These are phyloP conservation scores for Cacatua alba DNA, from an alignment of 2,113 vertebrate genomes.

Conservation along the genomic window DNA sequence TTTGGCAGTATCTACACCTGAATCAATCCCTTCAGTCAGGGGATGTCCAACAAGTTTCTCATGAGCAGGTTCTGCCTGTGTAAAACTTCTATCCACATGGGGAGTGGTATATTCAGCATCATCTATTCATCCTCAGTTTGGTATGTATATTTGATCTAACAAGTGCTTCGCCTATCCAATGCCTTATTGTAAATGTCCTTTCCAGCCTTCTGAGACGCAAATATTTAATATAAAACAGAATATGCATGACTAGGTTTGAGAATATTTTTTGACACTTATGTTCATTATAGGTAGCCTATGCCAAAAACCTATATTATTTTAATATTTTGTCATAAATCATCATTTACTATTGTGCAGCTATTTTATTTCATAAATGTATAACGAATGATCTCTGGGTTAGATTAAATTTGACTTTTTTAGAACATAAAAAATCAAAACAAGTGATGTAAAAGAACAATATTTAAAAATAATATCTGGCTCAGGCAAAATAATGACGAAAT, in stretches of 20 bases:
- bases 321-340: constrained; percentile 13
- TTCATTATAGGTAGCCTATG: neutral
- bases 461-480: neutral
- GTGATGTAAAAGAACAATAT: neutral
- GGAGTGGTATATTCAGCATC: neutral
- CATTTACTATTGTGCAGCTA: neutral
- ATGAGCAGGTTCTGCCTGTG: neutral
- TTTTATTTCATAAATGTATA: neutral
- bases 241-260: neutral
- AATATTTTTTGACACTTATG: neutral
- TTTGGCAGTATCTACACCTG: neutral
- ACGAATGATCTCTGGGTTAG: neutral
- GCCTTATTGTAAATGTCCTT: neutral
- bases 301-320: neutral
- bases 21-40: neutral
- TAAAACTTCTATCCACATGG: neutral
- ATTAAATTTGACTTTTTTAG: neutral
- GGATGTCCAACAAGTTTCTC: neutral
- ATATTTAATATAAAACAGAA: neutral
- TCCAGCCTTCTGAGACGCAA: neutral
- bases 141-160: neutral
- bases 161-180: neutral
- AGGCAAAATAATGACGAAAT: neutral
- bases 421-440: neutral
- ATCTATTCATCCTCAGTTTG: neutral